Conservation (phyloP, 1,140 invertebrate genomes). For the Fopius arisanus region DNA sequence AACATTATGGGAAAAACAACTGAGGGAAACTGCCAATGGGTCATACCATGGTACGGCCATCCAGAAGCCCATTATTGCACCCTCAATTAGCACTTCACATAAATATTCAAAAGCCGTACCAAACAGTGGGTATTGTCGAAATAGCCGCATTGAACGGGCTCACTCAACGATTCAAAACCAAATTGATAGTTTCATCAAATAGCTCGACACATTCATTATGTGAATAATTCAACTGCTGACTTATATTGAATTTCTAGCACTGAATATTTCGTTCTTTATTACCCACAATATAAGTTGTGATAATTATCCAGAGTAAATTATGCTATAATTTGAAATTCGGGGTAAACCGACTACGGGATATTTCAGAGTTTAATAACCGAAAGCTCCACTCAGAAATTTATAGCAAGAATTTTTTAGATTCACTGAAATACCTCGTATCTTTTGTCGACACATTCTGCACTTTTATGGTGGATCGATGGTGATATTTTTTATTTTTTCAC, state of each 20-base stretch:
- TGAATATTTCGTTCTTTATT: not conserved
- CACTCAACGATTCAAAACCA: not conserved
- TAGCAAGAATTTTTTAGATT: not conserved
- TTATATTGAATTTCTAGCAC: not conserved
- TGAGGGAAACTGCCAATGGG: not conserved
- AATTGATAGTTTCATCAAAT: not conserved
- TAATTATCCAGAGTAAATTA: not conserved
- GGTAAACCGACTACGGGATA: not conserved
- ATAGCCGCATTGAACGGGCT: not conserved
- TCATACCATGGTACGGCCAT: not conserved
- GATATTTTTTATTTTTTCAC: not conserved
- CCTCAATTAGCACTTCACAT: constrained; percentile 5
- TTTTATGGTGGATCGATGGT: not conserved
- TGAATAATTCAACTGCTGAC: not conserved
- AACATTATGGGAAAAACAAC: too few relatives aligned
- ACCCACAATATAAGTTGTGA: not conserved
- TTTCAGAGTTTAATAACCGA: not conserved
- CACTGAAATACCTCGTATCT: not conserved
- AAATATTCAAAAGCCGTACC: constrained; percentile 18
- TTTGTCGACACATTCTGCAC: not conserved
- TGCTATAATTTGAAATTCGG: not conserved
- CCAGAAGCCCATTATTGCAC: not conserved
- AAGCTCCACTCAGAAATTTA: not conserved
- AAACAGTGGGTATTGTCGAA: not conserved
- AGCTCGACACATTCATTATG: not conserved